Evolutionary conservation across 2,888 invertebrate species (phyloP), one percentile per base, ranked within the genome.

Genomic region (Lasioglossum vierecki): DNA sequence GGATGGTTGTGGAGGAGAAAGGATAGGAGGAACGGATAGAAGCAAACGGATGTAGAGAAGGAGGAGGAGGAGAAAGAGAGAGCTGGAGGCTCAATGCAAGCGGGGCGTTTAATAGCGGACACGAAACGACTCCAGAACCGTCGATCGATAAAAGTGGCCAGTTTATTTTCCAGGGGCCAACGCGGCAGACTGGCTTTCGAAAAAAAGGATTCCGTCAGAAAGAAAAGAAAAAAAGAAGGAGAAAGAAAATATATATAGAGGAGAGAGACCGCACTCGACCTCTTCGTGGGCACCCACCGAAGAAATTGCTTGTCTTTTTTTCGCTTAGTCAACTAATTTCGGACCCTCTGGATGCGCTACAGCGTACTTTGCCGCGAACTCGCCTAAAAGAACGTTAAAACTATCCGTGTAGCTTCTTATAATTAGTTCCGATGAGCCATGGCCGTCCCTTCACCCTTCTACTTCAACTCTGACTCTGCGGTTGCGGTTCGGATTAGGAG

Each of bases 61-160:
- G 71, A 66, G 41, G 30, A 49, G 35, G 35, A 35, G 35, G 35
- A 3, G 35, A 3, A 35, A 35, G 76, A 13, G 70, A n/a, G 44
- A 22, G 9, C 74, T 39, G 63, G 53, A 41, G 72, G 66, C 39
- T 66, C 73, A 68, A 78, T 66, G 84, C 79, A 76, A 77, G 84
- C 80, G 80, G 88, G 79, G 86, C 82, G 84, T 90, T 90, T 90
- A 90, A 90, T 90, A 89, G 86, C 88, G 81, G 76, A 83, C 87
- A 83, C 88, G 88, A 85, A 90, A 88, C 90, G 85, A 83, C 82
- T 79, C 71, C 73, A 75, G 88, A 72, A 85, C 85, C 53, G 82
- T 88, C 88, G 89, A 91, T 91, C 89, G 91, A 91, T 91, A 91
- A 91, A 91, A 91, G 87, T 84, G 81, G 82, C 90, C 82, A 87